A percentile compares a stretch with the other conserved stretches of the same genome.
Conservation (phyloP, 2,888 invertebrate genomes). For the Priocnemis perturbator region DNA sequence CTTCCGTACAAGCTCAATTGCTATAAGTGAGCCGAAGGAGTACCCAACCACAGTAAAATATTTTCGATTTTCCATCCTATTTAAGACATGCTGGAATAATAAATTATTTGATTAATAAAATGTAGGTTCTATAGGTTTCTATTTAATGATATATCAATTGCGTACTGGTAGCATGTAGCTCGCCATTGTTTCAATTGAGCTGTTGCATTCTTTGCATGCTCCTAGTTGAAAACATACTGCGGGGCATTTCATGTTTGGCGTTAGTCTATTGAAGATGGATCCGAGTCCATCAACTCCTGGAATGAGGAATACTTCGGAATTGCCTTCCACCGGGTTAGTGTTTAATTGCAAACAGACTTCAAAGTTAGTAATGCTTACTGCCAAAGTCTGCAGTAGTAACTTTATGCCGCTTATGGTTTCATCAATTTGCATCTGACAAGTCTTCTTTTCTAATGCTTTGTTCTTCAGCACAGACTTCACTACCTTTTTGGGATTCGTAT, state of each 20-base stretch:
- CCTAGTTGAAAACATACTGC: constrained; percentile 60
- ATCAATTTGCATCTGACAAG: no score
- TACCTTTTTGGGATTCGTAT: no score
- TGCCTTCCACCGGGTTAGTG: constrained; percentile 49
- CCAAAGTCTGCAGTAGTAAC: constrained; percentile 22
- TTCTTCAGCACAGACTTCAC: no score
- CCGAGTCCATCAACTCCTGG: constrained; percentile 74
- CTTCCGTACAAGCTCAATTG: constrained; percentile 84
- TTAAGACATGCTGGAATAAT: constrained; percentile 78
- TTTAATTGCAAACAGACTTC: constrained; percentile 53
- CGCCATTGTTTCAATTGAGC: constrained; percentile 78
- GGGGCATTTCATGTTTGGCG: constrained; percentile 66
- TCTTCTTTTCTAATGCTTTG: no score
- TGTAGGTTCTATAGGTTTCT: neutral
- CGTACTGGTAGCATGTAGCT: constrained; percentile 77
- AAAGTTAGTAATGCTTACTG: neutral
- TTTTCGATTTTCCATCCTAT: constrained; percentile 66
- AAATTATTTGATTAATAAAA: constrained; percentile 1
- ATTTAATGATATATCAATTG: neutral
- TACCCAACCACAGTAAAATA: constrained; percentile 88
- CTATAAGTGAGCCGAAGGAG: constrained; percentile 89
- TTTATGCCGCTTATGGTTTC: constrained; percentile 24
- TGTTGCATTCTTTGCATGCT: constrained; percentile 59
- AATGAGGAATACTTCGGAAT: constrained; percentile 66
- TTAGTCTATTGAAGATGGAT: constrained; percentile 65